Percentiles rank a stretch among this genome's conserved stretches.
These are phyloP conservation scores for Harpalus rubripes DNA, from an alignment of 2,888 invertebrate species.

Conservation along the genomic window DNA sequence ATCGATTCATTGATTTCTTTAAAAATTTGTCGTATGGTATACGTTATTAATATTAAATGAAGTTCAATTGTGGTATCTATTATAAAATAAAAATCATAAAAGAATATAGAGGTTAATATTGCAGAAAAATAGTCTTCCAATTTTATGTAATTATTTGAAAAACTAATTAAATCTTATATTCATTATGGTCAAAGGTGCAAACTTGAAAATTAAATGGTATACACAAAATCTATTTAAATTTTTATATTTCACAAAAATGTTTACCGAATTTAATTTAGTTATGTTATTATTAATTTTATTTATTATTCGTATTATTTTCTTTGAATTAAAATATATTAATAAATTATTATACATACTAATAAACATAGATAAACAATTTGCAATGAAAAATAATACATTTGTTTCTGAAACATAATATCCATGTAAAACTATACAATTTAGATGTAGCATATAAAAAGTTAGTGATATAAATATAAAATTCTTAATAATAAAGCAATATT, in stretches of 20 bases:
- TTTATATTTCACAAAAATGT: slow-evolving; percentile 12
- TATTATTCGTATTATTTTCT: neutral
- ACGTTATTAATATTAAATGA: neutral
- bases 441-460: neutral
- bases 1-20: slow-evolving; percentile 6
- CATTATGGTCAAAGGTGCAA: neutral
- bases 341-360: neutral
- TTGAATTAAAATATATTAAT: neutral
- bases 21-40: neutral
- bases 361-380: neutral
- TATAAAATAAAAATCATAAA: neutral
- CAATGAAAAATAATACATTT: neutral
- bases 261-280: neutral
- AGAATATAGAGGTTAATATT: neutral
- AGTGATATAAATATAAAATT: neutral
- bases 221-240: neutral
- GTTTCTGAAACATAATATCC: neutral
- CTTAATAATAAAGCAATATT: neutral
- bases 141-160: neutral
- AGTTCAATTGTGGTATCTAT: neutral
- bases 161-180: neutral
- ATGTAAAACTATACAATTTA: neutral
- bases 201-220: neutral
- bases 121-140: neutral
- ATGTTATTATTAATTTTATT: neutral